A percentile compares a stretch with the other conserved stretches of the same genome.
These are phyloP conservation scores for Tipula lateralis DNA, from an alignment of 2,888 invertebrate species.

Conservation along the genomic window DNA sequence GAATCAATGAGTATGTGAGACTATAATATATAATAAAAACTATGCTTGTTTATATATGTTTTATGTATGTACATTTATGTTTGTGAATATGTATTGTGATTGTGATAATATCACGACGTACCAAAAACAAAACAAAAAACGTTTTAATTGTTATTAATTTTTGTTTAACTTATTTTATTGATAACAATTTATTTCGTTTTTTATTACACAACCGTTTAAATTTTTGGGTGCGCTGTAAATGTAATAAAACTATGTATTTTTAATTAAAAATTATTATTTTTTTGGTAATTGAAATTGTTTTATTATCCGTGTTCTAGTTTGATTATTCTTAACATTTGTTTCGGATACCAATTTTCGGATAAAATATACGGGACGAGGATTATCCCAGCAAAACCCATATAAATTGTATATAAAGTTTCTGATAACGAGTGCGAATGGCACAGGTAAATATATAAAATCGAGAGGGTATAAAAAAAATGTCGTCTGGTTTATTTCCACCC, in stretches of 20 bases:
- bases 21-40: background rate
- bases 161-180: background rate
- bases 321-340: background rate
- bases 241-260: background rate
- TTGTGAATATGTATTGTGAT: background rate
- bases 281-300: background rate
- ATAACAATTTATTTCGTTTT: background rate
- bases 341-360: background rate
- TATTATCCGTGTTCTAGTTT: background rate
- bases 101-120: background rate
- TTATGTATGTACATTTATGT: background rate
- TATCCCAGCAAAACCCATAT: background rate
- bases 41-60: background rate
- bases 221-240: background rate
- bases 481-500: background rate
- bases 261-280: background rate
- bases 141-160: background rate
- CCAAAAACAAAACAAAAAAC: background rate
- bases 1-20: background rate
- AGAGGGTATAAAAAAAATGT: background rate
- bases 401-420: background rate
- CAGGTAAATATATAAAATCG: background rate
- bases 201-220: background rate
- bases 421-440: background rate
- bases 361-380: background rate